Evolutionary conservation across 2,888 invertebrate species (phyloP), one percentile per base, ranked within the genome.

Genomic region (Lepidonotus clava): DNA sequence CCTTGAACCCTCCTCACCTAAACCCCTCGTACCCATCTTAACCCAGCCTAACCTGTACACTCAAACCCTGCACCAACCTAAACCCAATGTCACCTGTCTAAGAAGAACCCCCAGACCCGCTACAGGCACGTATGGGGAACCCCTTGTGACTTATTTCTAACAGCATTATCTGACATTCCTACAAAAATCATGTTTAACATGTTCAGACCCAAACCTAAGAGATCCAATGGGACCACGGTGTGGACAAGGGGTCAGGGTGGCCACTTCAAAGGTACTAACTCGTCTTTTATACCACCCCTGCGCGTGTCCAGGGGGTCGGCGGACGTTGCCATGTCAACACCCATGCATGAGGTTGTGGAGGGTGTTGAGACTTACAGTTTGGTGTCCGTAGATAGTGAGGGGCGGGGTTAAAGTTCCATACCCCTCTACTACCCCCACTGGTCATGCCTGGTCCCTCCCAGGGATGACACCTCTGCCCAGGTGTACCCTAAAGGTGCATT

Each of bases 401-500:
- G 61, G 28, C 61, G 24, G 28, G 61, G 61, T 24, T 61, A 61
- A 61, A 32, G 28, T 61, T 61, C 61, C 24, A 53, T 18, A 24
- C 11, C 53, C 53, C 53, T n/a, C 18, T 2, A 53, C 53, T 61
- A 11, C 24, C 61, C 61, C 61, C 21, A 1, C 61, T 61, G 61
- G 61, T 28, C 61, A 32, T 61, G 61, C 28, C 14, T 61, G 5
- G 28, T 11, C 61, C 61, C 61, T 32, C 21, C 28, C 46, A 0
- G 28, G 61, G 28, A 28, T 32, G 61, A 24, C 61, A 61, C 61
- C 61, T 24, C 28, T 61, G 61, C 28, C 71, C 71, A 71, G 71
- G 71, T 71, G 71, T 71, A 38, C n/a, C 34, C 36, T 24, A 21
- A n/a, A 36, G 71, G 71, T 71, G 71, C 71, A 71, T 71, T 71